Percentiles rank a stretch among this genome's conserved stretches.
Evolutionary conservation across 2,797 vertebrate species (phyloP).

Genomic region (Crenuchus spilurus): DNA sequence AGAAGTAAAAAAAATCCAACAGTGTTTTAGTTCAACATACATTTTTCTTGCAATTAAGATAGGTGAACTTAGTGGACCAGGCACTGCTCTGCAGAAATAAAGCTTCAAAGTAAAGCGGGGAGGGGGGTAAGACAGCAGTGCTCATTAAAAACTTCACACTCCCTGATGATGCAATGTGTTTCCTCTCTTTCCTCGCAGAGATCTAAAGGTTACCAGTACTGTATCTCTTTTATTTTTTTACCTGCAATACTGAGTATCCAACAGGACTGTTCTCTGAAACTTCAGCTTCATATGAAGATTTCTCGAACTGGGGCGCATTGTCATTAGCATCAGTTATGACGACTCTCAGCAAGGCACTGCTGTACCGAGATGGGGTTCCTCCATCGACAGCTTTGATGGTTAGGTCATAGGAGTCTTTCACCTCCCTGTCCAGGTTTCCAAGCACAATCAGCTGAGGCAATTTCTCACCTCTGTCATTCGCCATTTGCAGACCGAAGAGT

Average conservation of each 20-base stretch:
- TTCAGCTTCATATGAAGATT: constrained; percentile 88
- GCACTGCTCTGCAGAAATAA: constrained; percentile 36
- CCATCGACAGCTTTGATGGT: constrained; percentile 97
- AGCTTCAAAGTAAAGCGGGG: constrained; percentile 50
- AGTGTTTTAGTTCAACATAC: constrained; percentile 6
- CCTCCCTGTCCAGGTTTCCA: constrained; percentile 93
- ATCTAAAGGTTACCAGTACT: constrained; percentile 39
- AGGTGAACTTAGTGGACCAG: constrained; percentile 30
- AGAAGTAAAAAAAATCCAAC: constrained; percentile 38
- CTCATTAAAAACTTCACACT: constrained; percentile 56
- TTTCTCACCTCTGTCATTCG: constrained; percentile 94
- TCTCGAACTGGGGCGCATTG: constrained; percentile 94
- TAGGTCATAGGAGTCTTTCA: constrained; percentile 96
- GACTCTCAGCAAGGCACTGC: constrained; percentile 93
- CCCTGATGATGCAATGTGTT: constrained; percentile 45
- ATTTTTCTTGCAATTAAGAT: constrained; percentile 41
- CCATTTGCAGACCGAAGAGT: constrained; percentile 95
- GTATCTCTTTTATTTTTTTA: constrained; percentile 61
- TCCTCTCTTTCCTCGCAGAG: constrained; percentile 29
- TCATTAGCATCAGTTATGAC: constrained; percentile 95
- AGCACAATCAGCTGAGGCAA: constrained; percentile 96
- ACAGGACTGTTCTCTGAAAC: constrained; percentile 94
- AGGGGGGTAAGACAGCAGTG: constrained; percentile 37
- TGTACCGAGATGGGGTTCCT: constrained; percentile 90
- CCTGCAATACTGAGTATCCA: constrained; percentile 96